Conservation (phyloP, 2,113 vertebrate genomes). For the Meriones unguiculatus region DNA sequence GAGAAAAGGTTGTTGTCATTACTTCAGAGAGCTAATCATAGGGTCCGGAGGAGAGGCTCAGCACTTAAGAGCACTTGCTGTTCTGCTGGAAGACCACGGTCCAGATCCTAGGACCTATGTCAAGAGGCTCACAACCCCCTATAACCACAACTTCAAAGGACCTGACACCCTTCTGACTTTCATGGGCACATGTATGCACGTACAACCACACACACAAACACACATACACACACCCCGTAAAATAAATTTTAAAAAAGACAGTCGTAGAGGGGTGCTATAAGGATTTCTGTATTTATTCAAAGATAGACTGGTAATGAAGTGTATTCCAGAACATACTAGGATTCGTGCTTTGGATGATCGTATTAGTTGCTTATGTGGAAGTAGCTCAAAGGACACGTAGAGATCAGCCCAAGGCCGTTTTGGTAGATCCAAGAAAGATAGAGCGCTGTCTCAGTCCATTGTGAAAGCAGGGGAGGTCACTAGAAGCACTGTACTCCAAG, state of each 20-base stretch:
- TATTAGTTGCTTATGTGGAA: background rate
- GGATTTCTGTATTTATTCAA: slow-evolving; percentile 46
- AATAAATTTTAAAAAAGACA: background rate
- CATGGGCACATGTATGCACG: background rate
- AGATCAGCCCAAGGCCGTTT: background rate
- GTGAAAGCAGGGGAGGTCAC: background rate
- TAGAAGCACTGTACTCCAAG: background rate
- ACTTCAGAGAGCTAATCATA: background rate
- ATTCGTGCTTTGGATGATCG: slow-evolving; percentile 1
- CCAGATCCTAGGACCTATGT: background rate
- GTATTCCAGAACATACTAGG: background rate
- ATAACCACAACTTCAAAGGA: background rate
- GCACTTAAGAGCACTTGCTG: background rate
- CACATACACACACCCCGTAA: background rate
- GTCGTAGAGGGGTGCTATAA: background rate
- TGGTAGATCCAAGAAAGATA: background rate
- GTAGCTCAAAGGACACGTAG: background rate
- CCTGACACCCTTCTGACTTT: background rate
- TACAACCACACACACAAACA: background rate
- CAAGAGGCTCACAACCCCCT: background rate
- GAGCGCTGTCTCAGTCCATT: background rate
- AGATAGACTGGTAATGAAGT: background rate
- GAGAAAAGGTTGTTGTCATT: background rate
- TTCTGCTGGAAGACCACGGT: background rate
- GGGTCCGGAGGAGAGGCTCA: background rate